A percentile compares a stretch with the other conserved stretches of the same genome.
These are phyloP conservation scores for Maccullochella peelii DNA, from an alignment of 2,113 vertebrate species.

Conservation along the genomic window DNA sequence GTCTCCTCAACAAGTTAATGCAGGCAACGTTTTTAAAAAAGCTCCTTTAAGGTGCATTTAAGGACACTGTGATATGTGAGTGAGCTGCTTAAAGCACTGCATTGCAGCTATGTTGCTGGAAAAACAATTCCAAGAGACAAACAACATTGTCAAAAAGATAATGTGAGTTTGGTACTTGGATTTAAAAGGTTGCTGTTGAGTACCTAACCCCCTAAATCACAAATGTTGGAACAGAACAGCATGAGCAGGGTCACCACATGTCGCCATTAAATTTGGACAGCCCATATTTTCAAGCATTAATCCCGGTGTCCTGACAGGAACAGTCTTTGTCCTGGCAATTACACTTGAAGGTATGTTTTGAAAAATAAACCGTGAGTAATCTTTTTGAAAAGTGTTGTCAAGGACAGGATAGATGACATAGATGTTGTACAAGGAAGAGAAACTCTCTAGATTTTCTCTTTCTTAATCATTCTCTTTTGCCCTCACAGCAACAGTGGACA, in stretches of 20 bases:
- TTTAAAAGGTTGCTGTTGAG: constrained; percentile 11
- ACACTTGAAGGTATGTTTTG: constrained; percentile 10
- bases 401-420: background rate
- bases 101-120: background rate
- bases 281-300: background rate
- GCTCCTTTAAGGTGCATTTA: constrained; percentile 2
- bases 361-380: background rate
- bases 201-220: constrained; percentile 10
- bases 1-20: background rate
- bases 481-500: background rate
- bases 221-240: background rate
- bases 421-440: background rate
- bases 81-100: background rate
- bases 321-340: background rate
- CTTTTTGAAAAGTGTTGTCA: background rate
- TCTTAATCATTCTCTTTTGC: background rate
- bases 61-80: background rate
- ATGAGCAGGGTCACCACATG: background rate
- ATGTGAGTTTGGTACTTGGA: background rate
- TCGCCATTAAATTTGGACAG: background rate
- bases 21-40: background rate
- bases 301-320: background rate
- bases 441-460: background rate
- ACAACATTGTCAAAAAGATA: constrained; percentile 2
- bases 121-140: constrained; percentile 10